Percentiles rank a stretch among this genome's conserved stretches.
Evolutionary conservation across 2,888 invertebrate genomes (phyloP).

Genomic region (Campopleginae sp.): DNA sequence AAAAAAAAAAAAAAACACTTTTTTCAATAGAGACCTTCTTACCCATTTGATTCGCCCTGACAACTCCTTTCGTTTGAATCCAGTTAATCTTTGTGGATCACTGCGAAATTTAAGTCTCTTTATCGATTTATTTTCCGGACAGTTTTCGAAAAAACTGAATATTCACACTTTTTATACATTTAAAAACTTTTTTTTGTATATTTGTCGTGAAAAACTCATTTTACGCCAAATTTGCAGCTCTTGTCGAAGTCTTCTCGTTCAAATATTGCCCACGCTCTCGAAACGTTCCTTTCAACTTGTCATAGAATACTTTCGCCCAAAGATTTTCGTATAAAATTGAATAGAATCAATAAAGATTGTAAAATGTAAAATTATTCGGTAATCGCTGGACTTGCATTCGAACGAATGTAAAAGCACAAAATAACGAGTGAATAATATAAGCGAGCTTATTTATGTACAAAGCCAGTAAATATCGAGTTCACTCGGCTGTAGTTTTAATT

Average conservation of each 20-base stretch:
- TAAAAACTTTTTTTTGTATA: neutral
- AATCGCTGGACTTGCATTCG: neutral
- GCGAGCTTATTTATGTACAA: slow-evolving; percentile 3
- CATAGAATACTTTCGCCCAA: neutral
- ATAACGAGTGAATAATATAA: neutral
- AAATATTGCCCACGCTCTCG: neutral
- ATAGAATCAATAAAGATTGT: too few species aligned
- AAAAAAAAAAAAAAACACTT: too few species aligned
- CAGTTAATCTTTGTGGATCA: too few species aligned
- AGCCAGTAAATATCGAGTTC: slow-evolving; percentile 39
- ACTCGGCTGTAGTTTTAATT: slow-evolving; percentile 48
- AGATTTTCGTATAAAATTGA: too few species aligned
- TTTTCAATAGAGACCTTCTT: too few species aligned
- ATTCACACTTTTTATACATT: neutral
- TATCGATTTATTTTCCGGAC: too few species aligned
- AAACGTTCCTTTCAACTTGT: neutral
- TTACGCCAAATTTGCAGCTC: neutral
- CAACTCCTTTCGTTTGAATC: too few species aligned
- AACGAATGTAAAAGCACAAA: neutral
- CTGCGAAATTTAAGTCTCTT: too few species aligned
- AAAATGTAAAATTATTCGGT: neutral
- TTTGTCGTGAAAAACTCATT: neutral
- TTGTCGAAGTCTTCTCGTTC: neutral
- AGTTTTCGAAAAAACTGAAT: too few species aligned
- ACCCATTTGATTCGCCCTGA: too few species aligned